Conservation (phyloP, 2,888 invertebrate genomes). For the Polydrusus tereticollis region DNA sequence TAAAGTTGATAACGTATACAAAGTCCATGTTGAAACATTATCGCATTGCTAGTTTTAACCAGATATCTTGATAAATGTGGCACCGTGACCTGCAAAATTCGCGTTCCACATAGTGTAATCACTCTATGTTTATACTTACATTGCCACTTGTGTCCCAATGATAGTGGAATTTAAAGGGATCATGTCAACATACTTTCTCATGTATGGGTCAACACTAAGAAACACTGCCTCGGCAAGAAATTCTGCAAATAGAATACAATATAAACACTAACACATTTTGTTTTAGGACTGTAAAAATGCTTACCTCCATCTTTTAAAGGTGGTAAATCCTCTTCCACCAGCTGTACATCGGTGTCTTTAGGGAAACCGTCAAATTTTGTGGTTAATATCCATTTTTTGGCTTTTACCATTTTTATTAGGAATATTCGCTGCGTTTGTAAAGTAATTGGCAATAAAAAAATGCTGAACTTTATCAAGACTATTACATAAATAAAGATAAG, state of each 20-base stretch:
- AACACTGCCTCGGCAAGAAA: conserved; percentile 77
- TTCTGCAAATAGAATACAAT: conserved; percentile 71
- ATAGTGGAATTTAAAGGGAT: conserved; percentile 5
- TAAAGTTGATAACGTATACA: too few relatives aligned
- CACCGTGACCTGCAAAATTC: too few relatives aligned
- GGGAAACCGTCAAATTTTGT: conserved; percentile 18
- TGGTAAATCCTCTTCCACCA: conserved; percentile 23
- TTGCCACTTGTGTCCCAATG: conserved; percentile 3
- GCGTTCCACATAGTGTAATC: too few relatives aligned
- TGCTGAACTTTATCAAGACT: neutral
- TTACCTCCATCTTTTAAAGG: conserved; percentile 21
- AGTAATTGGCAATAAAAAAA: too few relatives aligned
- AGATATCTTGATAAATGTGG: too few relatives aligned
- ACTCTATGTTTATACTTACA: neutral
- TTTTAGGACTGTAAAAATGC: too few relatives aligned
- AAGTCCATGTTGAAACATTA: too few relatives aligned
- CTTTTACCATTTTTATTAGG: conserved; percentile 18
- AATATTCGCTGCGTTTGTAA: too few relatives aligned
- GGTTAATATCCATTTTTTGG: conserved; percentile 18
- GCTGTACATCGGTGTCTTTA: conserved; percentile 6
- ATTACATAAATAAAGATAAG: neutral
- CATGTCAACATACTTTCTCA: conserved; percentile 64
- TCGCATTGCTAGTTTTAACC: too few relatives aligned
- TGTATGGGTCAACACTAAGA: conserved; percentile 81
- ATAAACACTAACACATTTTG: too few relatives aligned